Conservation (phyloP, 2,888 invertebrate genomes). For the Melanotus villosus region DNA sequence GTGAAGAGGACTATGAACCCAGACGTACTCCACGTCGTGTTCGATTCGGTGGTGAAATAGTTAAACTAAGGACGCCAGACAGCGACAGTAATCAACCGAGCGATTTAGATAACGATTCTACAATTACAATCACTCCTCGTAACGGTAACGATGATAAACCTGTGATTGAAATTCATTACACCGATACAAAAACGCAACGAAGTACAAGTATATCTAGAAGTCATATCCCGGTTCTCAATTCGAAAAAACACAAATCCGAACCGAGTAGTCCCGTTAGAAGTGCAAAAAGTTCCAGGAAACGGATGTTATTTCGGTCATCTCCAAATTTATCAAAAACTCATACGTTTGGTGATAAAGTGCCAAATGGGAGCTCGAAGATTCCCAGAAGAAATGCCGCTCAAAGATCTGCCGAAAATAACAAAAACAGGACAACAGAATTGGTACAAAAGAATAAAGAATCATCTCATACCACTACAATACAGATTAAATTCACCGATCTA, state of each 20-base stretch:
- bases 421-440: too few species aligned
- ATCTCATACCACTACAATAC: conserved; percentile 28
- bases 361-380: conserved; percentile 47
- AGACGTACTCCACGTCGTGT: conserved; percentile 80
- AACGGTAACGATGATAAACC: conserved; percentile 47
- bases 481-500: conserved; percentile 22
- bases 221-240: conserved; percentile 70
- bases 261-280: conserved; percentile 66
- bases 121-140: conserved; percentile 53
- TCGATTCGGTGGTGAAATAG: conserved; percentile 88
- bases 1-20: conserved; percentile 69
- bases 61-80: conserved; percentile 88
- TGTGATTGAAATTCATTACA: conserved; percentile 55
- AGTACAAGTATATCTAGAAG: conserved; percentile 56
- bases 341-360: conserved; percentile 37
- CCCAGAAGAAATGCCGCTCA: conserved; percentile 45
- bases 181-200: conserved; percentile 52
- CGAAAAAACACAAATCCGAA: conserved; percentile 65
- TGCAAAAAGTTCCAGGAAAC: conserved; percentile 56
- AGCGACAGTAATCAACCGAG: conserved; percentile 80
- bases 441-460: conserved; percentile 1
- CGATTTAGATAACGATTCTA: conserved; percentile 68
- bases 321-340: conserved; percentile 58
- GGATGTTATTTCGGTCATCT: conserved; percentile 58
- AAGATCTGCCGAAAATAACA: neutral